Evolutionary conservation across 2,113 vertebrate genomes (phyloP).

Genomic region (Bagarius yarrelli): DNA sequence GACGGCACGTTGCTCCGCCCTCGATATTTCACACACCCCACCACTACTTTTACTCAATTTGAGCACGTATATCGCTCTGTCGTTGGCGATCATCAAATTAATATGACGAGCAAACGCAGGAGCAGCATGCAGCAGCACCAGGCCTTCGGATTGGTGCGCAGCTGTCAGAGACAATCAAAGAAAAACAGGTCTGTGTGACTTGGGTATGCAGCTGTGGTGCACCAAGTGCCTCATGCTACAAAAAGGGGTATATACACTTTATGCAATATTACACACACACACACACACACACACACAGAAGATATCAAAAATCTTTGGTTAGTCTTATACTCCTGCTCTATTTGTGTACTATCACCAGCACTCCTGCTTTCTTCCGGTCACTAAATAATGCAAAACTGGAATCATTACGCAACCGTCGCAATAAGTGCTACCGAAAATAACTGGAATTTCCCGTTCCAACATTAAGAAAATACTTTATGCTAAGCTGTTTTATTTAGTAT

Average conservation of each 20-base stretch:
- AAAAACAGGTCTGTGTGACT: slow-evolving; percentile 31
- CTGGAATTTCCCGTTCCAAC: not conserved
- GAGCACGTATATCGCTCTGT: slow-evolving; percentile 54
- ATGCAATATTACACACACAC: slow-evolving; percentile 17
- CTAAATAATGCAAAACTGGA: slow-evolving; percentile 35
- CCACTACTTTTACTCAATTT: slow-evolving; percentile 40
- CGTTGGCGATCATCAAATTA: slow-evolving; percentile 62
- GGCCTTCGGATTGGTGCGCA: slow-evolving; percentile 55
- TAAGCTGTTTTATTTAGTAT: not conserved
- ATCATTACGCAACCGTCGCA: slow-evolving; percentile 23
- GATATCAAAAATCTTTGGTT: slow-evolving; percentile 14
- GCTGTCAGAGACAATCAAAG: slow-evolving; percentile 57
- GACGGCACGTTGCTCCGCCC: slow-evolving; percentile 12
- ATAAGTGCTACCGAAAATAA: slow-evolving; percentile 14
- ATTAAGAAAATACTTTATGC: not conserved
- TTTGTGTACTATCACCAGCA: not conserved
- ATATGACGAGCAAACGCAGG: slow-evolving; percentile 57
- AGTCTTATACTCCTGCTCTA: not conserved
- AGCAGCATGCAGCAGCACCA: slow-evolving; percentile 55
- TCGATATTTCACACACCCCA: slow-evolving; percentile 24
- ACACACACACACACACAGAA: slow-evolving; percentile 22
- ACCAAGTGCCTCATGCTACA: slow-evolving; percentile 23
- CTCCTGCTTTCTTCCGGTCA: slow-evolving; percentile 14
- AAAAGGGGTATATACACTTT: slow-evolving; percentile 21
- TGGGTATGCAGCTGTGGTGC: slow-evolving; percentile 34